phyloP scores from a whole-genome alignment of 2,888 invertebrate genomes.

The Notodonta ziczac region DNA sequence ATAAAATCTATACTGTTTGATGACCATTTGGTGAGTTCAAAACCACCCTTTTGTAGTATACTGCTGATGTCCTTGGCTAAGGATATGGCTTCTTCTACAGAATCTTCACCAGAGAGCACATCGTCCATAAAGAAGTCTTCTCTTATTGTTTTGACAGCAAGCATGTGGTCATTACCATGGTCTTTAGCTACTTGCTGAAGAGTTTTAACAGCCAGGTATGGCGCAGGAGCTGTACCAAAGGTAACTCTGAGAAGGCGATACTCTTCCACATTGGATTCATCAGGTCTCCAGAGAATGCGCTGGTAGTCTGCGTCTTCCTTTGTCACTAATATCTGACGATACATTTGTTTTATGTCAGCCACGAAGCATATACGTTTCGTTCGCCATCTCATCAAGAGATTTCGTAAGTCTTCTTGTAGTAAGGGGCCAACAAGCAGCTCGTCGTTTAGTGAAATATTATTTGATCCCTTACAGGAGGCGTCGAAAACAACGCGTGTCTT shows the following conservation, averaged over 20 bases:
- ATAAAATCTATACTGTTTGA: conserved; percentile 7
- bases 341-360: conserved; percentile 43
- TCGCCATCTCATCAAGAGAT: conserved; percentile 37
- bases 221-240: conserved; percentile 7
- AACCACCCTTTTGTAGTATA: neutral
- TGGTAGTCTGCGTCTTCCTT: conserved; percentile 22
- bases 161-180: neutral
- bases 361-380: conserved; percentile 32
- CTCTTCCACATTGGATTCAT: neutral
- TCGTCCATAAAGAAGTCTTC: conserved; percentile 7
- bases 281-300: neutral
- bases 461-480: conserved; percentile 11
- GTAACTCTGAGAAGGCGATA: neutral
- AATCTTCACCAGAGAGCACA: neutral
- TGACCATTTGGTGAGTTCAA: conserved; percentile 11
- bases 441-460: conserved; percentile 32
- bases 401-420: conserved; percentile 33
- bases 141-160: neutral
- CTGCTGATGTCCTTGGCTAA: neutral
- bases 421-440: conserved; percentile 32
- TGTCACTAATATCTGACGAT: conserved; percentile 31
- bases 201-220: no score
- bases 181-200: conserved; percentile 4
- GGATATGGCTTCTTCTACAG: conserved; percentile 3
- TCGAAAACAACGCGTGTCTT: conserved; percentile 34